Percentiles rank a stretch among this genome's conserved stretches.
These are phyloP conservation scores for Diaperis boleti DNA, from an alignment of 2,888 invertebrate genomes.

Conservation along the genomic window DNA sequence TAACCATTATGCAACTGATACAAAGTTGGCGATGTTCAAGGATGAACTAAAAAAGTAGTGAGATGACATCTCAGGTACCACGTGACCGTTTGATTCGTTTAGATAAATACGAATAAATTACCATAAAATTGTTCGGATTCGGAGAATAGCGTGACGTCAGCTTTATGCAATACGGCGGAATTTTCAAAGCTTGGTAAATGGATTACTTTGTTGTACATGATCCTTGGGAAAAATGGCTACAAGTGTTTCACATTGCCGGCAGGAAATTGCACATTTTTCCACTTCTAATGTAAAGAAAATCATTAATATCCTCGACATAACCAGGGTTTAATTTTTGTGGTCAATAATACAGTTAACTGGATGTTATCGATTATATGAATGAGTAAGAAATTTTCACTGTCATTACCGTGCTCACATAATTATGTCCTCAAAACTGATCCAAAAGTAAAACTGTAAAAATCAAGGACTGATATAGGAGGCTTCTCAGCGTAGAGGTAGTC, in stretches of 20 bases:
- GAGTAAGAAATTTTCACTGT: too few species aligned
- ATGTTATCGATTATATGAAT: too few species aligned
- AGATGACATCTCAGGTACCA: conserved; percentile 25
- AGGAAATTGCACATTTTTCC: too few species aligned
- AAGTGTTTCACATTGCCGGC: conserved; percentile 16
- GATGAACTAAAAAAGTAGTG: conserved; percentile 9
- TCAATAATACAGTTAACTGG: too few species aligned
- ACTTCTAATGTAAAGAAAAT: too few species aligned
- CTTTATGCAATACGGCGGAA: conserved; percentile 19
- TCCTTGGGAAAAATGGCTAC: conserved; percentile 14
- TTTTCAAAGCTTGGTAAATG: conserved; percentile 9
- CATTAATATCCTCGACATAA: too few species aligned
- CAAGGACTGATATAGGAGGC: too few species aligned
- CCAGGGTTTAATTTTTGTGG: too few species aligned
- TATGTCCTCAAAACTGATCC: too few species aligned
- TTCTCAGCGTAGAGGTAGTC: too few species aligned
- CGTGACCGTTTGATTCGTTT: conserved; percentile 18
- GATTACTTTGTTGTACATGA: neutral
- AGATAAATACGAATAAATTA: conserved; percentile 31
- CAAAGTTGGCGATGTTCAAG: conserved; percentile 21
- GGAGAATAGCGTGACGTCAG: conserved; percentile 22
- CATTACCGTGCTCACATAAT: too few species aligned
- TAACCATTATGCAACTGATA: conserved; percentile 10
- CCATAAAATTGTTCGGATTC: conserved; percentile 30
- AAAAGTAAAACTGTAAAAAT: too few species aligned